Evolutionary conservation across 2,113 vertebrate genomes (phyloP).

Genomic region (Ornithorhynchus anatinus): DNA sequence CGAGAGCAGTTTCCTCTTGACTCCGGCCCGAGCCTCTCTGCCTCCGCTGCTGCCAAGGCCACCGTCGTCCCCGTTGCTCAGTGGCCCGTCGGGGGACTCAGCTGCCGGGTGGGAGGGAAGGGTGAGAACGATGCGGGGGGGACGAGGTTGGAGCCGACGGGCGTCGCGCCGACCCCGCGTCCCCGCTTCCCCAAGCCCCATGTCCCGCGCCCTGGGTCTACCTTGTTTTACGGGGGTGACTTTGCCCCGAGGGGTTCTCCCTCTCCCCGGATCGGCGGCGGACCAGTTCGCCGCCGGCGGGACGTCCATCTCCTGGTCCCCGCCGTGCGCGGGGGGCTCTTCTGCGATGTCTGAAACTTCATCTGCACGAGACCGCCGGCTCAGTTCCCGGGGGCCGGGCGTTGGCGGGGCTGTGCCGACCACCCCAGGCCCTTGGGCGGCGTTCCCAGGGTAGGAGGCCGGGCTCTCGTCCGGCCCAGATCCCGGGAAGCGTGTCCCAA

Average conservation of each 20-base stretch:
- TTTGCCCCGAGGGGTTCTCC: conserved; percentile 76
- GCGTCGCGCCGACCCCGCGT: too few species aligned
- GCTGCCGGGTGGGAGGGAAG: conserved; percentile 56
- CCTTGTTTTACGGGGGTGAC: conserved; percentile 78
- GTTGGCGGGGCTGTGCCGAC: background rate
- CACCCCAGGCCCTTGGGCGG: too few species aligned
- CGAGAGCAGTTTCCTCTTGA: conserved; percentile 69
- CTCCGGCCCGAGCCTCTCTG: conserved; percentile 67
- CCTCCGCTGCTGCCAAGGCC: too few species aligned
- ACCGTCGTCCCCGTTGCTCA: conserved; percentile 80
- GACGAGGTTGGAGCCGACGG: too few species aligned
- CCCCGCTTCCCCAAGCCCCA: too few species aligned
- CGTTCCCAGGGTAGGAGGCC: too few species aligned
- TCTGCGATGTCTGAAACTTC: conserved; percentile 81
- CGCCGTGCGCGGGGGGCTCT: conserved; percentile 71
- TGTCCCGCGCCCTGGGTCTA: too few species aligned
- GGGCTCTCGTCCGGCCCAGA: too few species aligned
- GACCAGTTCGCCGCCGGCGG: conserved; percentile 64
- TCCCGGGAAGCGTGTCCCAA: too few species aligned
- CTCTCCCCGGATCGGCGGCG: conserved; percentile 62
- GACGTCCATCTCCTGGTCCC: conserved; percentile 79
- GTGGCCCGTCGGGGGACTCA: conserved; percentile 68
- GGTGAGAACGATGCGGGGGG: too few species aligned
- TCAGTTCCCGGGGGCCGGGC: too few species aligned
- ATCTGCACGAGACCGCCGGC: conserved; percentile 9